Evolutionary conservation across 2,113 vertebrate species (phyloP).

Genomic region (Tragulus kanchil): DNA sequence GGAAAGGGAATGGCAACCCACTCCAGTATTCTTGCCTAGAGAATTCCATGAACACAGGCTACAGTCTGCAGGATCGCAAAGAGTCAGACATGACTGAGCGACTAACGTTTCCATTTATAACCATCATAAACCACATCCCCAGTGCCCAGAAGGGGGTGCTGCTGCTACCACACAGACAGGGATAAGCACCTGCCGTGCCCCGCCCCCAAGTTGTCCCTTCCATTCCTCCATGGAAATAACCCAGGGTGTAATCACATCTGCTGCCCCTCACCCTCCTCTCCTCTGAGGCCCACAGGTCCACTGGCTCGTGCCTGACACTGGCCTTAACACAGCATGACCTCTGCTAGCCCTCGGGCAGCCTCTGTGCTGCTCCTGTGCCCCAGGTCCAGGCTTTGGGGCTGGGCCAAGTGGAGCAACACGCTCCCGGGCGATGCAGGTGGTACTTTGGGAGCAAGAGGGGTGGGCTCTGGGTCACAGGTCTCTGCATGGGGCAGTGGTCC

Average conservation of each 20-base stretch:
- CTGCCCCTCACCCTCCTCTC: neutral
- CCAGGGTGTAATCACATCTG: neutral
- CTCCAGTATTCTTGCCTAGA: neutral
- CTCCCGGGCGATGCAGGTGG: neutral
- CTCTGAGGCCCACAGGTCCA: neutral
- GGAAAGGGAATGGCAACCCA: neutral
- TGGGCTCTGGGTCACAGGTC: neutral
- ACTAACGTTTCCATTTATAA: too few relatives aligned
- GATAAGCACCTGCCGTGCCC: rapidly evolving
- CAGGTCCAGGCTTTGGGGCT: neutral
- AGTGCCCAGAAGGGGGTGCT: neutral
- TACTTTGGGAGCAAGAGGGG: too few relatives aligned
- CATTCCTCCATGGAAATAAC: neutral
- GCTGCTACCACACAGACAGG: neutral
- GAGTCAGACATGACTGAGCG: neutral
- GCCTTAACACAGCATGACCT: neutral
- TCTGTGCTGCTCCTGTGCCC: neutral
- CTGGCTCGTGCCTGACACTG: rapidly evolving
- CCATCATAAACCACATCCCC: neutral
- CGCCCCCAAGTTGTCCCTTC: neutral
- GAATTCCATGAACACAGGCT: neutral
- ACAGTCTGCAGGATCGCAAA: neutral
- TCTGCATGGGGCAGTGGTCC: neutral
- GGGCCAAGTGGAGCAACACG: neutral
- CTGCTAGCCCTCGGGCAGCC: neutral